phyloP scores from a whole-genome alignment of 2,797 vertebrate genomes.

The Tokudaia muenninki region DNA sequence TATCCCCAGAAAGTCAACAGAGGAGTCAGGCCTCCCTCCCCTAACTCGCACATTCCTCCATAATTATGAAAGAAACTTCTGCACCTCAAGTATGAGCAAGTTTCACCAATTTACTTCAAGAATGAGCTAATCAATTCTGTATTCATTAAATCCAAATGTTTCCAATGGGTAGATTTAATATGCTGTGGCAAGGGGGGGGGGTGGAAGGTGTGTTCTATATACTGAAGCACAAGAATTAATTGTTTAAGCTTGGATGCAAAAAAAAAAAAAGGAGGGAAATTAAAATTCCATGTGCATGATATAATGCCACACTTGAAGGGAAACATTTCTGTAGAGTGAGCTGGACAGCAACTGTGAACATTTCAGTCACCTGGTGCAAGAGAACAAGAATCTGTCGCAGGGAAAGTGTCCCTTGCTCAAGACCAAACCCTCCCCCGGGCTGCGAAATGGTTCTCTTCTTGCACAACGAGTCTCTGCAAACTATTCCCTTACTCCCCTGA shows the following conservation, averaged over 20 bases:
- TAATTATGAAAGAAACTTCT: slow-evolving; percentile 14
- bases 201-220: not conserved
- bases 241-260: slow-evolving; percentile 49
- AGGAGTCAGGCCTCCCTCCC: not conserved
- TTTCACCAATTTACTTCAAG: slow-evolving; percentile 32
- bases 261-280: not conserved
- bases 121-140: slow-evolving; percentile 40
- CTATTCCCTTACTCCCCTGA: not conserved
- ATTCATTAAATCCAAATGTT: slow-evolving; percentile 63
- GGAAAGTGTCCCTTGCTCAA: not conserved
- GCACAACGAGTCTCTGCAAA: not conserved
- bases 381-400: not conserved
- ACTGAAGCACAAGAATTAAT: slow-evolving; percentile 54
- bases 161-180: slow-evolving; percentile 48
- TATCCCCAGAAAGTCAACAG: not conserved
- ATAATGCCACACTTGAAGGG: not conserved
- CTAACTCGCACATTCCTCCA: not conserved
- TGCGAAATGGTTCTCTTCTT: not conserved
- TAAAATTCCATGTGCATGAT: slow-evolving; percentile 65
- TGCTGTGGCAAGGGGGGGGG: not conserved
- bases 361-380: not conserved
- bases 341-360: slow-evolving; percentile 2
- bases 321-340: not conserved
- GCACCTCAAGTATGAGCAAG: not conserved
- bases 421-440: not conserved